These are phyloP conservation scores for Brachionus sp. DNA, from an alignment of 1,140 invertebrate genomes.

Conservation along the genomic window DNA sequence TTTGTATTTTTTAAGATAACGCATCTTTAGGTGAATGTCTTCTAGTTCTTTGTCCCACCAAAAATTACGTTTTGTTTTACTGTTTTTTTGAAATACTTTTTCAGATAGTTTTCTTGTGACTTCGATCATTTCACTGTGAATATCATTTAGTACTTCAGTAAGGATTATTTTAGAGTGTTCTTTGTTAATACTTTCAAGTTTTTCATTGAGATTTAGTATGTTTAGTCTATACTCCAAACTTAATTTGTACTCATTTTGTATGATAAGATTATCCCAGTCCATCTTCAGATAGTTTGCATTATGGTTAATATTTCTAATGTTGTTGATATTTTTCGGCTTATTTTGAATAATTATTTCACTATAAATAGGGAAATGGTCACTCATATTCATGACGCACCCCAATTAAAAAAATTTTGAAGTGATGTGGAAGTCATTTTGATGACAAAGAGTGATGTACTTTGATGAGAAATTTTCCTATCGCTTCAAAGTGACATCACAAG, in stretches of 20 bases:
- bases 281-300: not conserved
- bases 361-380: not conserved
- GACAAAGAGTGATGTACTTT: no score
- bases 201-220: not conserved
- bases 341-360: not conserved
- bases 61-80: not conserved
- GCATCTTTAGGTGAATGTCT: not conserved
- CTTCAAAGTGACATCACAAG: no score
- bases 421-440: no score
- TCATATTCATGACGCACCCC: not conserved
- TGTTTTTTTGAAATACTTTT: not conserved
- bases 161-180: not conserved
- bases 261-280: not conserved
- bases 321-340: not conserved
- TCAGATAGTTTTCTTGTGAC: not conserved
- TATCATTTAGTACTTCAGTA: not conserved
- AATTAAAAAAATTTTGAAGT: no score
- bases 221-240: not conserved
- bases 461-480: no score
- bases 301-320: not conserved
- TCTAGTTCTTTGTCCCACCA: not conserved
- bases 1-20: not conserved
- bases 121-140: not conserved
- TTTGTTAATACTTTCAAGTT: not conserved
- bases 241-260: not conserved